phyloP scores from a whole-genome alignment of 2,113 vertebrate species.

The Myiozetetes cayanensis region DNA sequence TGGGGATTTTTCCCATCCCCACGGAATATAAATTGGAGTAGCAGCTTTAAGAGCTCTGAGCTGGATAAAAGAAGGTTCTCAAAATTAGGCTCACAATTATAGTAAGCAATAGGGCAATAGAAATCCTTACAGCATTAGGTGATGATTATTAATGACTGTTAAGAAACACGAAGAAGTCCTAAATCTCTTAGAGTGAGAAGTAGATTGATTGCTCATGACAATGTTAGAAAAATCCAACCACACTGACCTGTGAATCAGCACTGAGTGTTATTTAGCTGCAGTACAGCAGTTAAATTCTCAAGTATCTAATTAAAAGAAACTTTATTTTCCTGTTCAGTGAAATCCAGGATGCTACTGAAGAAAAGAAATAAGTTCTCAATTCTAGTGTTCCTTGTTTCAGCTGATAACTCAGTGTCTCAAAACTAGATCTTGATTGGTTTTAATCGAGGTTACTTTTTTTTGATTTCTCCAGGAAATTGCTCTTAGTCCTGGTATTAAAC shows the following conservation, averaged over 20 bases:
- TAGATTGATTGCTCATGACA: neutral
- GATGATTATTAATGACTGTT: neutral
- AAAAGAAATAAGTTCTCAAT: neutral
- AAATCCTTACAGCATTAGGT: neutral
- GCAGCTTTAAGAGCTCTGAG: neutral
- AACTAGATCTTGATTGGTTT: neutral
- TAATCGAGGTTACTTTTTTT: slow-evolving; percentile 16
- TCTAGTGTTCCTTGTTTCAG: neutral
- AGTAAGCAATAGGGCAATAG: neutral
- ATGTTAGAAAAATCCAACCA: neutral
- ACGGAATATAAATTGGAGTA: neutral
- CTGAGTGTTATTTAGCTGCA: neutral
- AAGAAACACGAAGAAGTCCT: neutral
- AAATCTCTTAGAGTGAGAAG: neutral
- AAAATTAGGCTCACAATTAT: neutral
- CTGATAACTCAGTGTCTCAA: neutral
- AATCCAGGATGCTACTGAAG: neutral
- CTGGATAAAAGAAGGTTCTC: neutral
- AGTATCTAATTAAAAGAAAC: neutral
- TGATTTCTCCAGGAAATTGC: slow-evolving; percentile 41
- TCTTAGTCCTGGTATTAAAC: slow-evolving; percentile 22
- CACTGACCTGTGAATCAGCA: neutral
- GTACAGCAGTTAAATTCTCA: neutral
- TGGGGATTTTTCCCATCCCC: neutral
- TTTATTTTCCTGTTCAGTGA: neutral